Conservation (phyloP, 2,113 vertebrate species). For the Beaufortia kweichowensis region DNA sequence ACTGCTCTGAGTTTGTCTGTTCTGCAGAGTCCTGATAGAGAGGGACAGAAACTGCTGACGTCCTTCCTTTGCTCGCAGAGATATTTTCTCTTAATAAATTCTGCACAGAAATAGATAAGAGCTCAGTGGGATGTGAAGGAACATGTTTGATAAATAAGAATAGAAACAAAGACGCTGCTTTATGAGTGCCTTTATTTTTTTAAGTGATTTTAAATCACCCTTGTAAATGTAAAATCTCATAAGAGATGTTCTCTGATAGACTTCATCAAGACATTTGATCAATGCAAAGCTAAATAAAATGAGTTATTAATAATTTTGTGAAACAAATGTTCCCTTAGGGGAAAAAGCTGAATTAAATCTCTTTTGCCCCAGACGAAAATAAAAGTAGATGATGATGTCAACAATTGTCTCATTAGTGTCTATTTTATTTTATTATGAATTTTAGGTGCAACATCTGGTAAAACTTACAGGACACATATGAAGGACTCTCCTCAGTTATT, state of each 20-base stretch:
- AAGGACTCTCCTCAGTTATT: no score
- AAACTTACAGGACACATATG: no score
- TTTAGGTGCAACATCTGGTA: no score
- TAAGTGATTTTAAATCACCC: neutral
- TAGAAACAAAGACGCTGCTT: constrained; percentile 38
- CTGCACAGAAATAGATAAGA: constrained; percentile 67
- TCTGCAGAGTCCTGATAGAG: constrained; percentile 54
- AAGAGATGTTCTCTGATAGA: neutral
- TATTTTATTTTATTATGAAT: no score
- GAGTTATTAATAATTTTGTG: no score
- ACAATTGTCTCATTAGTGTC: no score
- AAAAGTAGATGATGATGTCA: no score
- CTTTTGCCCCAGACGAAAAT: no score
- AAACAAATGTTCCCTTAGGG: no score
- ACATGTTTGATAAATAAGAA: constrained; percentile 58
- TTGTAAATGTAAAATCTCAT: neutral
- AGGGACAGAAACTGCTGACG: constrained; percentile 65
- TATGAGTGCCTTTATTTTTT: constrained; percentile 42
- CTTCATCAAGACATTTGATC: neutral
- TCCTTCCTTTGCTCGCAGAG: constrained; percentile 58
- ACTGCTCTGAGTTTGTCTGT: constrained; percentile 66
- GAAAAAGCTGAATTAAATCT: no score
- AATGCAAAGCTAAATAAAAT: neutral
- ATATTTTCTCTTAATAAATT: constrained; percentile 63
- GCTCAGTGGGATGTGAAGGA: constrained; percentile 60